Conservation (phyloP, 92 coral and sea anemone species). For the Nematostella vectensis region DNA sequence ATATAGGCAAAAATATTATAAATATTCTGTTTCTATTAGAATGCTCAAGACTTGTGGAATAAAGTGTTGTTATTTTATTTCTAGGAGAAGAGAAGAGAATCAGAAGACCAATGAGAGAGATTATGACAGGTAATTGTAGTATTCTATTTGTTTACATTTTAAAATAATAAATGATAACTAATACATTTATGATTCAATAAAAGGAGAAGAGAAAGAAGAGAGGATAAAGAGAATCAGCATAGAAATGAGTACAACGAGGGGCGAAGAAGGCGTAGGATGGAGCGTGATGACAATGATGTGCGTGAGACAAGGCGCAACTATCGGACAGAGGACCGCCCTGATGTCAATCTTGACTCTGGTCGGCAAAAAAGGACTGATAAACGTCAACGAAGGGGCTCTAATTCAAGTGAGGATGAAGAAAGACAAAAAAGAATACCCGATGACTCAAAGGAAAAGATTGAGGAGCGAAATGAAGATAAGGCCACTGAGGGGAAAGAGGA, state of each 20-base stretch:
- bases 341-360: constrained; percentile 18
- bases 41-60: too few relatives aligned
- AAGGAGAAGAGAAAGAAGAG: constrained; percentile 27
- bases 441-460: constrained; percentile 5
- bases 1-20: too few relatives aligned
- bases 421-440: constrained; percentile 17
- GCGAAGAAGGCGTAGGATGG: constrained; percentile 11
- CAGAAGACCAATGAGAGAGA: constrained; percentile 5
- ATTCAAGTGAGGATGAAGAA: constrained; percentile 15
- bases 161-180: too few relatives aligned
- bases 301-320: too few relatives aligned
- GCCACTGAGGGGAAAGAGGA: constrained; percentile 14
- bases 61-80: not conserved
- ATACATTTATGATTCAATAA: too few relatives aligned
- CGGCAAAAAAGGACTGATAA: constrained; percentile 12
- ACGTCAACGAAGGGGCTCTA: constrained; percentile 17
- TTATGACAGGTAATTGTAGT: constrained; percentile 20
- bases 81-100: constrained; percentile 4
- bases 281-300: constrained; percentile 6
- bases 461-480: not conserved
- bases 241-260: constrained; percentile 20
- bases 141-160: too few relatives aligned
- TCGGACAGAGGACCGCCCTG: not conserved
- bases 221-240: constrained; percentile 13
- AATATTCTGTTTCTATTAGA: too few relatives aligned